phyloP scores from a whole-genome alignment of 2,113 vertebrate genomes.

The Eublepharis macularius region DNA sequence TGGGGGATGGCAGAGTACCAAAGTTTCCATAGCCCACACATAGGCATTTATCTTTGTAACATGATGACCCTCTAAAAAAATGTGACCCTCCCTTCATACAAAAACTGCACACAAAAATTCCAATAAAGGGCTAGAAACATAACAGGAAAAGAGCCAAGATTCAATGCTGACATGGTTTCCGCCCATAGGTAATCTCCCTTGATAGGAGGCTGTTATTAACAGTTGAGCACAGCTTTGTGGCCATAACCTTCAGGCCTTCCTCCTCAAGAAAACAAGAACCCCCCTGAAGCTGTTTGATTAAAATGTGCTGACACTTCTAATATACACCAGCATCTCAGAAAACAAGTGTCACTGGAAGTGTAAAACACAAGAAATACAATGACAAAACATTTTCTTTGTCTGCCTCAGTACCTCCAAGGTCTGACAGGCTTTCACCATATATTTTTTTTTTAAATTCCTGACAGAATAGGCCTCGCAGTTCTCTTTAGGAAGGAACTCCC shows the following conservation, averaged over 20 bases:
- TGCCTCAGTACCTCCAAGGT: not conserved
- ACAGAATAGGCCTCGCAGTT: not conserved
- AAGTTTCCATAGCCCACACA: not conserved
- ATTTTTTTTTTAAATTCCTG: not conserved
- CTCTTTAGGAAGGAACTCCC: not conserved
- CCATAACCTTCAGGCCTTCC: not conserved
- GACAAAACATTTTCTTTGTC: not conserved
- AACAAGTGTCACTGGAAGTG: not conserved
- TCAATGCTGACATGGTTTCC: not conserved
- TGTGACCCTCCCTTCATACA: not conserved
- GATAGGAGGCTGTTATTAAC: conserved; percentile 2
- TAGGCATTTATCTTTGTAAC: not conserved
- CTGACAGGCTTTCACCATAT: not conserved
- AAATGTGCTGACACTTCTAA: not conserved
- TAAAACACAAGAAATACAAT: not conserved
- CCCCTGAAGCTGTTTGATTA: not conserved
- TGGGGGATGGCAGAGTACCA: not conserved
- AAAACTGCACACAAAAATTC: not conserved
- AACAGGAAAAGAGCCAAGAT: not conserved
- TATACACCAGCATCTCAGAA: not conserved
- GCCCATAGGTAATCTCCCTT: not conserved
- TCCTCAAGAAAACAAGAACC: not conserved
- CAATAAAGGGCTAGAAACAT: not conserved
- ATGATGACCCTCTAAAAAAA: not conserved
- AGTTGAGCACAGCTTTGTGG: not conserved